Percentiles rank a stretch among this genome's conserved stretches.
phyloP scores from a whole-genome alignment of 1,140 invertebrate genomes.

The Trichogramma pretiosum region DNA sequence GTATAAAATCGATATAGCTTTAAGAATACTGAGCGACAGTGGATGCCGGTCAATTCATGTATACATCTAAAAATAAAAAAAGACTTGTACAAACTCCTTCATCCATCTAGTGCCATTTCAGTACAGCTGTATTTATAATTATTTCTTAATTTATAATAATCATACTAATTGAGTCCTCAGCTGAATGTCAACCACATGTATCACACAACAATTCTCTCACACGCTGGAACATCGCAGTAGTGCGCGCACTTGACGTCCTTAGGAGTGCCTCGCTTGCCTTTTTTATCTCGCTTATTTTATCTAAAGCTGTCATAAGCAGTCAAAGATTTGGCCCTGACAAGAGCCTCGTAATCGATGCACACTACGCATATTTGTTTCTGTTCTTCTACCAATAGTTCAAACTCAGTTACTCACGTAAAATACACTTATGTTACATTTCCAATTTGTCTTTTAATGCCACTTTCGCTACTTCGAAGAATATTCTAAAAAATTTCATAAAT shows the following conservation, averaged over 20 bases:
- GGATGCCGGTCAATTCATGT: slow-evolving; percentile 1
- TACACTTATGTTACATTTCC: slow-evolving; percentile 18
- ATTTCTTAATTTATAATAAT: slow-evolving; percentile 8
- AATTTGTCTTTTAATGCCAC: slow-evolving; percentile 49
- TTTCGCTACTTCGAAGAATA: slow-evolving; percentile 79
- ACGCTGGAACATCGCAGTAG: slow-evolving; percentile 8
- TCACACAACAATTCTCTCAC: slow-evolving; percentile 17
- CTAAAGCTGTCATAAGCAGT: slow-evolving; percentile 8
- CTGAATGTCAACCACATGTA: slow-evolving; percentile 15
- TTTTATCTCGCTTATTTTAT: not conserved
- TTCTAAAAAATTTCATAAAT: slow-evolving; percentile 41
- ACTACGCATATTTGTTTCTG: not conserved
- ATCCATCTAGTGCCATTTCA: slow-evolving; percentile 8
- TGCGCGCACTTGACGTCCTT: slow-evolving; percentile 4
- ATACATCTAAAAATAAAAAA: slow-evolving; percentile 10
- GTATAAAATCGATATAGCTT: slow-evolving; percentile 28
- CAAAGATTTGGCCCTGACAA: slow-evolving; percentile 7
- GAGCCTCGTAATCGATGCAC: slow-evolving; percentile 3
- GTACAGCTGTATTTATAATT: slow-evolving; percentile 3
- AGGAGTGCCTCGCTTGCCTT: slow-evolving; percentile 6
- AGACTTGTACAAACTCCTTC: slow-evolving; percentile 13
- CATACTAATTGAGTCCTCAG: slow-evolving; percentile 7
- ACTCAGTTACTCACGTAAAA: slow-evolving; percentile 18
- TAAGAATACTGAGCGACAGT: slow-evolving; percentile 23
- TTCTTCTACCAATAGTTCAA: too few relatives aligned